Evolutionary conservation across 2,113 vertebrate genomes (phyloP).

Genomic region (Daubentonia madagascariensis): DNA sequence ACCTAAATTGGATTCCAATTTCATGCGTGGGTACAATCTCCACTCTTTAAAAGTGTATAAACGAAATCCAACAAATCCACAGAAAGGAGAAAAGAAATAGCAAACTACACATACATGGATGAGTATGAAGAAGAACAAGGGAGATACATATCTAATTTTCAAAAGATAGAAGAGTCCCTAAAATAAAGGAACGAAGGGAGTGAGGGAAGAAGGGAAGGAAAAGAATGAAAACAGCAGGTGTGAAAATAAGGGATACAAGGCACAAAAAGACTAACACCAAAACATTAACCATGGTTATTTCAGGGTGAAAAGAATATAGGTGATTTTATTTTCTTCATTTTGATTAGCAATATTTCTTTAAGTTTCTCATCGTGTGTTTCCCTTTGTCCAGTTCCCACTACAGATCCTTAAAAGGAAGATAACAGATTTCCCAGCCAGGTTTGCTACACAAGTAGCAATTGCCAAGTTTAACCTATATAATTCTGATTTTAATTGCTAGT

Average conservation of each 20-base stretch:
- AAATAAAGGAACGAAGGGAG: background rate
- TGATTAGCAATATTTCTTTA: background rate
- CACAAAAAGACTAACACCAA: background rate
- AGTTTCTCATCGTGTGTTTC: background rate
- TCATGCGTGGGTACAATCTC: background rate
- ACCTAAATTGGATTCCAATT: background rate
- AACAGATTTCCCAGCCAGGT: background rate
- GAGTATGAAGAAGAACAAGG: background rate
- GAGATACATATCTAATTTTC: background rate
- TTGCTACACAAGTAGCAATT: background rate
- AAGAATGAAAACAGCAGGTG: background rate
- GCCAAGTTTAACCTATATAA: background rate
- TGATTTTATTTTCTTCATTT: background rate
- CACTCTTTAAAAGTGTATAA: background rate
- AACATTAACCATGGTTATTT: background rate
- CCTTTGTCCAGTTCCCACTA: background rate
- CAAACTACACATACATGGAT: background rate
- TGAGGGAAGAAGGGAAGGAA: background rate
- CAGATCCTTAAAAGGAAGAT: background rate
- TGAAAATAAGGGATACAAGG: background rate
- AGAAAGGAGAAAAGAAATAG: background rate
- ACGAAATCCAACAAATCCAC: background rate
- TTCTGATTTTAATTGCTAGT: background rate
- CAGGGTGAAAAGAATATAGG: background rate
- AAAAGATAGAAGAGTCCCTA: background rate